These are phyloP conservation scores for Trachurus trachurus DNA, from an alignment of 2,797 vertebrate species.

Conservation along the genomic window DNA sequence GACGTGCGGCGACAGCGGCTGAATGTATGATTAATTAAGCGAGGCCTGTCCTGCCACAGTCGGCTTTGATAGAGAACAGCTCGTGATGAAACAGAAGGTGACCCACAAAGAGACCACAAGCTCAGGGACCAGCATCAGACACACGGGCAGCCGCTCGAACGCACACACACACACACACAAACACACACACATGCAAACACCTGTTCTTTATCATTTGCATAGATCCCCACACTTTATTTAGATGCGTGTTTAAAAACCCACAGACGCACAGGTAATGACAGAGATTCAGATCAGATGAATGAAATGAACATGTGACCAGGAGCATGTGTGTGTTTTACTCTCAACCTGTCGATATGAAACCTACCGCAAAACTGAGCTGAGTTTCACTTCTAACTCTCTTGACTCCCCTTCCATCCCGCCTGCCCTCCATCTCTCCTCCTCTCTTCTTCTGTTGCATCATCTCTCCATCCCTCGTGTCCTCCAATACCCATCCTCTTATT, in stretches of 20 bases:
- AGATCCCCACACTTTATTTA: background rate
- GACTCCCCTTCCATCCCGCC: constrained; percentile 1
- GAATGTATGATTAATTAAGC: constrained; percentile 80
- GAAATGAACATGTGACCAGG: constrained; percentile 44
- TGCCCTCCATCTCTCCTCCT: constrained; percentile 40
- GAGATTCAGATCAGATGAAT: constrained; percentile 31
- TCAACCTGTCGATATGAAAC: constrained; percentile 20
- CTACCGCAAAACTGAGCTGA: constrained; percentile 30
- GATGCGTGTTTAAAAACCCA: constrained; percentile 1
- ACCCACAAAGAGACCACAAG: constrained; percentile 68
- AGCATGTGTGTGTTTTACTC: constrained; percentile 1
- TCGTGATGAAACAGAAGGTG: constrained; percentile 78
- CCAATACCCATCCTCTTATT: constrained; percentile 60
- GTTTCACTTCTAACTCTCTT: constrained; percentile 48
- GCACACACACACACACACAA: constrained; percentile 24
- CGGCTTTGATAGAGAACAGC: constrained; percentile 73
- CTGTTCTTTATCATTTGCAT: constrained; percentile 12
- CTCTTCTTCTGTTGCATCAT: constrained; percentile 72
- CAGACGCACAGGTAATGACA: constrained; percentile 12
- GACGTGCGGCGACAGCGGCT: constrained; percentile 57
- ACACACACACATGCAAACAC: background rate
- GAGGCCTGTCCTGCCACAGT: constrained; percentile 61
- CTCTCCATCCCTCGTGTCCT: constrained; percentile 56
- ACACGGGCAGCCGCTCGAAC: constrained; percentile 3
- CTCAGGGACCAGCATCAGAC: constrained; percentile 52